These are phyloP conservation scores for Triplophysa dalaica DNA, from an alignment of 2,113 vertebrate genomes.

Conservation along the genomic window DNA sequence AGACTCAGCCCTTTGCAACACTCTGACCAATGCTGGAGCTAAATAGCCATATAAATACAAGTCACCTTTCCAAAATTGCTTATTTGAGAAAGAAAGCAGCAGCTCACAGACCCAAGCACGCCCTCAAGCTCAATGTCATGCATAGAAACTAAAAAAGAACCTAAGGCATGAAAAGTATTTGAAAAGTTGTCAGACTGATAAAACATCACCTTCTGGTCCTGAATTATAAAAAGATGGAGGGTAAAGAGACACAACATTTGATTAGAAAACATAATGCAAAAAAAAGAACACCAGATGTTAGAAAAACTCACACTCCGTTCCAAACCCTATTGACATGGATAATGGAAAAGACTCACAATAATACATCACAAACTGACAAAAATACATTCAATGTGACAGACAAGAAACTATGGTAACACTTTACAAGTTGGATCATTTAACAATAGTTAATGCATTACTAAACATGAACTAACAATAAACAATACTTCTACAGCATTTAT, in stretches of 20 bases:
- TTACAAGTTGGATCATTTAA: too few relatives aligned
- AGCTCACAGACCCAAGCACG: slow-evolving; percentile 33
- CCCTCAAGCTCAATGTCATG: slow-evolving; percentile 26
- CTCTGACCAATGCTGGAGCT: background rate
- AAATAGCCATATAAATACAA: slow-evolving; percentile 1
- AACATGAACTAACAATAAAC: too few relatives aligned
- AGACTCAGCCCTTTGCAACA: slow-evolving; percentile 6
- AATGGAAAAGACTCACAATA: too few relatives aligned
- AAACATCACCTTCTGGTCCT: slow-evolving; percentile 94
- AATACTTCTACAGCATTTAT: too few relatives aligned
- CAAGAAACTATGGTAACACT: too few relatives aligned
- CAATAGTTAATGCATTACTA: too few relatives aligned
- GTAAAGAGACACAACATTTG: slow-evolving; percentile 58
- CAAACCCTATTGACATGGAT: background rate
- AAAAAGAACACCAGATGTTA: background rate
- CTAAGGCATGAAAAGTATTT: slow-evolving; percentile 13
- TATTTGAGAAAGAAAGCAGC: slow-evolving; percentile 13
- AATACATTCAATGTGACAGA: too few relatives aligned
- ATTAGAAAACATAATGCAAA: slow-evolving; percentile 40
- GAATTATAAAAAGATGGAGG: slow-evolving; percentile 69
- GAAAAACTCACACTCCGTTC: background rate
- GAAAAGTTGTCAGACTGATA: slow-evolving; percentile 49
- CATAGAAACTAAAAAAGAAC: slow-evolving; percentile 31
- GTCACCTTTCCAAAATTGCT: background rate
- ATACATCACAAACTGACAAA: too few relatives aligned